Base-by-base conservation (phyloP, 1,140 invertebrate genomes). In the Araneus ventricosus region DNA sequence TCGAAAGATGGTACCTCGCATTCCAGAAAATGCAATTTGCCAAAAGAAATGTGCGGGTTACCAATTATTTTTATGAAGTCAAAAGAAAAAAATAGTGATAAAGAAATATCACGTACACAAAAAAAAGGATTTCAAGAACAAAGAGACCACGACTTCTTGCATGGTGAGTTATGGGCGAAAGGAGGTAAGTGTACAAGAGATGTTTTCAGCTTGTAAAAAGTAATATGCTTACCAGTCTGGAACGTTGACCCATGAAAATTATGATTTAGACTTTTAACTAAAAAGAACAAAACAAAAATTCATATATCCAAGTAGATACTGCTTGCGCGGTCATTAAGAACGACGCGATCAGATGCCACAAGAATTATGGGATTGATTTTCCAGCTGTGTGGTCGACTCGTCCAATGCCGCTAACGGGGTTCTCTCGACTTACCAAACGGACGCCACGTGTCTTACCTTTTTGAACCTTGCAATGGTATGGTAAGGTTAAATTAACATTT, bases 321-420 rank as follows among this genome's bases (percentile, higher is more conserved):
- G 70, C 30, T 20, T 75, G 70, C 30, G 70, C 70, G 17, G 30
- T 34, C 70, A 75, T 75, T 37, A 75, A 34, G 70, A 75, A 75
- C 70, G 70, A 75, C 70, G 27, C 30, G 70, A 20, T 75, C 70
- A 34, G 27, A 75, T 75, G 30, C 70, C 34, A 20, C 27, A 75
- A 75, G 70, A 75, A 75, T 75, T 75, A 37, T 75, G 70, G 70
- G 70, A 75, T 75, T 75, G 70, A 75, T 75, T 75, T 34, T 75
- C 34, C 70, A 75, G 70, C 30, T 75, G 30, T 75, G 70, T 75
- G 70, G 70, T 75, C 70, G 70, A 75, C 70, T 75, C 70, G 70
- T 75, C 70, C 70, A 75, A 75, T 37, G 70, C 30, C 30, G n/a
- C 70, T 75, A 75, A 75, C 70, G 70, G 70, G 70, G 70, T 75